These are phyloP conservation scores for Acleris sparsana DNA, from an alignment of 2,888 invertebrate species.

Conservation along the genomic window DNA sequence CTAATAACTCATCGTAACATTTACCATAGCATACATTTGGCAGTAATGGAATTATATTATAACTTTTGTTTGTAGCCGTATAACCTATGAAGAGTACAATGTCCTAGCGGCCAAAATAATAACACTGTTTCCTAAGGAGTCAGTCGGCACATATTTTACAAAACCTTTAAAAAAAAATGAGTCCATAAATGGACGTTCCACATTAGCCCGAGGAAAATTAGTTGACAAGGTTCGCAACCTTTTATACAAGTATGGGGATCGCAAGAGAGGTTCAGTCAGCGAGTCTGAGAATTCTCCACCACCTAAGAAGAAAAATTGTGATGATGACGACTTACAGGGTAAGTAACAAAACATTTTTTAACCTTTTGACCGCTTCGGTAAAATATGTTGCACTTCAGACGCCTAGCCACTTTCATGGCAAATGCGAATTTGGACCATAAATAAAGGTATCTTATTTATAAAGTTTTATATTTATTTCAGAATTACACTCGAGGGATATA, in stretches of 20 bases:
- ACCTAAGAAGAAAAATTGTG: constrained; percentile 5
- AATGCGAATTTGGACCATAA: too few relatives aligned
- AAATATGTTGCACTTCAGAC: too few relatives aligned
- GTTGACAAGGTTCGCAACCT: constrained; percentile 27
- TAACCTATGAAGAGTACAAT: constrained; percentile 29
- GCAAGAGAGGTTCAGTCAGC: constrained; percentile 9
- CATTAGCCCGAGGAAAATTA: constrained; percentile 23
- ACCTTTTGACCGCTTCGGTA: neutral
- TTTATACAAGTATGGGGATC: constrained; percentile 18
- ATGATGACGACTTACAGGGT: constrained; percentile 3
- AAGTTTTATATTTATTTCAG: neutral
- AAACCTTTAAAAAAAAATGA: constrained; percentile 19
- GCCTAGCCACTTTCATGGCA: too few relatives aligned
- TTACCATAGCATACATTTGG: constrained; percentile 1
- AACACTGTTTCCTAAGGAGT: constrained; percentile 26
- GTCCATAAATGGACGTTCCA: constrained; percentile 20
- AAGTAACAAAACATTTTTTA: constrained; percentile 6
- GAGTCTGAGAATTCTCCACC: constrained; percentile 7
- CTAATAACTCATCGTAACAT: neutral
- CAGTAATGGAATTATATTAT: constrained; percentile 4
- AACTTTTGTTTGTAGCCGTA: constrained; percentile 18
- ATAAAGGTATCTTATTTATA: too few relatives aligned
- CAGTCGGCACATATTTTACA: constrained; percentile 25
- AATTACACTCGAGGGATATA: neutral
- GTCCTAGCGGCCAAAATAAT: constrained; percentile 24